Conservation (phyloP, 2,113 vertebrate species). For the Ancistrus triradiatus region DNA sequence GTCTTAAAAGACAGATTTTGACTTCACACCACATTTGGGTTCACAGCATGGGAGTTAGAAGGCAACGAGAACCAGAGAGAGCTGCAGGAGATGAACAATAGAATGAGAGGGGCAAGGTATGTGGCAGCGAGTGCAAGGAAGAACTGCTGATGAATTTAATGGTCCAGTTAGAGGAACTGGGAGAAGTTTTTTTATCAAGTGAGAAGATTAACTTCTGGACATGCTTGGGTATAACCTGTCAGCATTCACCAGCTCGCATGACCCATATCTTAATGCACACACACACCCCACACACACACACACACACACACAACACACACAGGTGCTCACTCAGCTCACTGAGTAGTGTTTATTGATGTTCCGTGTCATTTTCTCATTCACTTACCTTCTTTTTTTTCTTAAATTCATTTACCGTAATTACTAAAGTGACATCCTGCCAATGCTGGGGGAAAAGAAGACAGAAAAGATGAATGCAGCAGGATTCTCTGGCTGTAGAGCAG, state of each 20-base stretch:
- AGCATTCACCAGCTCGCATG: constrained; percentile 47
- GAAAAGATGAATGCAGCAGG: not conserved
- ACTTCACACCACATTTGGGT: too few species aligned
- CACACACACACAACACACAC: constrained; percentile 2
- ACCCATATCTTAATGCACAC: constrained; percentile 49
- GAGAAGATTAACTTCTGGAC: constrained; percentile 45
- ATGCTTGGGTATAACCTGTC: constrained; percentile 29
- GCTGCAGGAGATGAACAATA: constrained; percentile 27
- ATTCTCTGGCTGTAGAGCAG: not conserved
- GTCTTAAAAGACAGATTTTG: constrained; percentile 10
- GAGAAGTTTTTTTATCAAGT: constrained; percentile 46
- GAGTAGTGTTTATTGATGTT: constrained; percentile 35
- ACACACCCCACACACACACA: constrained; percentile 8
- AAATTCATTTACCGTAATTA: constrained; percentile 37
- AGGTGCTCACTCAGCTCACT: constrained; percentile 21
- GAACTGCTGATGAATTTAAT: constrained; percentile 40
- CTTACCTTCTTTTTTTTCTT: constrained; percentile 2
- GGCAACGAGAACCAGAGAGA: constrained; percentile 31
- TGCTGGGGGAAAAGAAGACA: constrained; percentile 2
- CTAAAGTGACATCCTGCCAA: constrained; percentile 3
- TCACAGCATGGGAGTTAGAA: constrained; percentile 21
- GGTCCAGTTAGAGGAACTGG: constrained; percentile 29
- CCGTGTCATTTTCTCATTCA: constrained; percentile 29
- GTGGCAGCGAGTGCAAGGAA: constrained; percentile 30
- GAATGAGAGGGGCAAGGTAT: constrained; percentile 22